Percentiles rank a stretch among this genome's conserved stretches.
Conservation (phyloP, 1,140 invertebrate genomes). For the Heliconius congener region DNA sequence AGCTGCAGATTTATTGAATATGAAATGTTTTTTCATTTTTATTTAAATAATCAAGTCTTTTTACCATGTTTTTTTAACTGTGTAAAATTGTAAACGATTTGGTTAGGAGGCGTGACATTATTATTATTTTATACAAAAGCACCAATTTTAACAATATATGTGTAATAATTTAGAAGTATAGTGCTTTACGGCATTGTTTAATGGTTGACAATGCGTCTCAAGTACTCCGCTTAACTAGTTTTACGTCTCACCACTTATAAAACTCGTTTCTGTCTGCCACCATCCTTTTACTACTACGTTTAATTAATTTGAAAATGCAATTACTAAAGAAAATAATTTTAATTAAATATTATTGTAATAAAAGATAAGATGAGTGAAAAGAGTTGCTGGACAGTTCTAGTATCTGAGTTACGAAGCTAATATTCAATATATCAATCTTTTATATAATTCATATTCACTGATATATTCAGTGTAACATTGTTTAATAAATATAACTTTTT, state of each 20-base stretch:
- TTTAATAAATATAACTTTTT: neutral
- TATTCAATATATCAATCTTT: too few species aligned
- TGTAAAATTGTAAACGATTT: neutral
- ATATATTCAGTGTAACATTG: neutral
- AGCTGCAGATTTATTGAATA: conserved; percentile 48
- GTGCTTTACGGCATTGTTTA: conserved; percentile 27
- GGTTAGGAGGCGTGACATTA: neutral
- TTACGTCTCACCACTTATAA: conserved; percentile 54
- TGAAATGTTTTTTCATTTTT: conserved; percentile 21
- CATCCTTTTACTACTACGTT: conserved; percentile 25
- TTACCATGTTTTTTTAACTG: neutral
- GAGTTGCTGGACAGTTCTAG: neutral
- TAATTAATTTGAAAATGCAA: conserved; percentile 24
- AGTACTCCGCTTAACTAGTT: conserved; percentile 49
- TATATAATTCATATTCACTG: neutral
- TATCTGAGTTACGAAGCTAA: neutral
- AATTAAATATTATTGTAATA: conserved; percentile 8
- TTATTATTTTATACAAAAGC: neutral
- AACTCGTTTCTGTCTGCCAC: conserved; percentile 41
- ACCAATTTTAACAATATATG: conserved; percentile 24
- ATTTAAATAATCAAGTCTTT: neutral
- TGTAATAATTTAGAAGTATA: conserved; percentile 29
- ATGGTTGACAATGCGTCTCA: conserved; percentile 39
- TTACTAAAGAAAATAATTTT: neutral
- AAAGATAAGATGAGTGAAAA: neutral